Evolutionary conservation across 2,888 invertebrate species (phyloP).

Genomic region (Hyppa rectilinea): DNA sequence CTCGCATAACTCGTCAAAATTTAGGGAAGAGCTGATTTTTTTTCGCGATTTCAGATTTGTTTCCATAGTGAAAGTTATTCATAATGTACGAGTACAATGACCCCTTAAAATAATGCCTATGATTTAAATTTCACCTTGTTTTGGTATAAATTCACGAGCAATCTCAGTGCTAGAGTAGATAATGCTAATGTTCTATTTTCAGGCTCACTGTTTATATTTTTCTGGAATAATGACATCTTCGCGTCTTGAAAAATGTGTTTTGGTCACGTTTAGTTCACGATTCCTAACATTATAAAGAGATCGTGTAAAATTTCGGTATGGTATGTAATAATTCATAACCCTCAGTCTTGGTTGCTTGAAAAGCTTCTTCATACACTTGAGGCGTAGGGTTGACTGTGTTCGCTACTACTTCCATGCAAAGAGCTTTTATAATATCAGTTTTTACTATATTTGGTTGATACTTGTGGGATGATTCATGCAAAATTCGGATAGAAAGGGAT

Average conservation of each 20-base stretch:
- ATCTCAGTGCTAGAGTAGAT: constrained; percentile 16
- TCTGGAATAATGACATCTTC: constrained; percentile 19
- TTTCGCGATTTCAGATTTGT: no score
- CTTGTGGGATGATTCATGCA: constrained; percentile 31
- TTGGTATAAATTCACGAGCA: constrained; percentile 1
- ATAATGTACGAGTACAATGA: no score
- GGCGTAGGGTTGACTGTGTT: constrained; percentile 40
- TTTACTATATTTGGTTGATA: constrained; percentile 32
- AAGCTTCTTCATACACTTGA: constrained; percentile 32
- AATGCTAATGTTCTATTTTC: constrained; percentile 19
- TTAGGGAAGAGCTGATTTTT: no score
- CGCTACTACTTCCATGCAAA: constrained; percentile 37
- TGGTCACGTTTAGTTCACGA: constrained; percentile 17
- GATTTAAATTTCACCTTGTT: no score
- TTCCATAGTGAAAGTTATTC: no score
- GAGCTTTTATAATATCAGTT: constrained; percentile 20
- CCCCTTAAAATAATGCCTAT: no score
- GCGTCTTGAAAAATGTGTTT: constrained; percentile 22
- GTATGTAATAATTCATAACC: not conserved
- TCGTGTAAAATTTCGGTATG: constrained; percentile 15
- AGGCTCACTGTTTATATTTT: constrained; percentile 28
- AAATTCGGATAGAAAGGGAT: constrained; percentile 28
- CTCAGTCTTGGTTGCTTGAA: not conserved
- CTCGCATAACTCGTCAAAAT: no score
- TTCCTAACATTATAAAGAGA: constrained; percentile 13